Evolutionary conservation across 2,797 vertebrate genomes (phyloP).

Genomic region (Notoglanidium macrostoma): DNA sequence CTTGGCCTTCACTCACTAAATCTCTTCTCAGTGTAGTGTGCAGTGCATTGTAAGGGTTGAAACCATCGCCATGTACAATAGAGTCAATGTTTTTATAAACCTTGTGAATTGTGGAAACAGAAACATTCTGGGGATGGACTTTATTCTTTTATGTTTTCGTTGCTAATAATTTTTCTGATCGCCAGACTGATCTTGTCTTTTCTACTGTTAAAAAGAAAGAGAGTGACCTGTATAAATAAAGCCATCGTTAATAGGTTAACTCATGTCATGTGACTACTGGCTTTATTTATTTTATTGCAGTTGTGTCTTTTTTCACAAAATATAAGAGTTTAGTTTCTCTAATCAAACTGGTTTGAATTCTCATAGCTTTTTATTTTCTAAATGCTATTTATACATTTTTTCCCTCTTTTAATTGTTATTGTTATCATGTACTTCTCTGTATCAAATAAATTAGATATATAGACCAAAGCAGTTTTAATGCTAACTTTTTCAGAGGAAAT

Average conservation of each 20-base stretch:
- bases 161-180: neutral
- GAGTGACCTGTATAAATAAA: neutral
- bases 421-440: neutral
- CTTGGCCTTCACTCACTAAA: neutral
- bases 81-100: neutral
- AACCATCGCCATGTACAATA: neutral
- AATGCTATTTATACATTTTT: neutral
- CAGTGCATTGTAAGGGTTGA: neutral
- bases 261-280: neutral
- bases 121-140: neutral
- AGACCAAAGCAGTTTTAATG: neutral
- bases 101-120: neutral
- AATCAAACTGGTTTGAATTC: neutral
- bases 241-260: neutral
- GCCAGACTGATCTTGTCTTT: too few relatives aligned
- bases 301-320: neutral
- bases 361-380: neutral
- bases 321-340: neutral
- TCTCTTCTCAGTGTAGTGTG: neutral
- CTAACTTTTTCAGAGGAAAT: neutral
- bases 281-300: neutral
- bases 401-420: neutral
- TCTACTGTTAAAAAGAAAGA: neutral
- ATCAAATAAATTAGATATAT: neutral
- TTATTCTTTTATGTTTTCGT: neutral